These are phyloP conservation scores for Myxocyprinus asiaticus DNA, from an alignment of 2,113 vertebrate genomes.

Conservation along the genomic window DNA sequence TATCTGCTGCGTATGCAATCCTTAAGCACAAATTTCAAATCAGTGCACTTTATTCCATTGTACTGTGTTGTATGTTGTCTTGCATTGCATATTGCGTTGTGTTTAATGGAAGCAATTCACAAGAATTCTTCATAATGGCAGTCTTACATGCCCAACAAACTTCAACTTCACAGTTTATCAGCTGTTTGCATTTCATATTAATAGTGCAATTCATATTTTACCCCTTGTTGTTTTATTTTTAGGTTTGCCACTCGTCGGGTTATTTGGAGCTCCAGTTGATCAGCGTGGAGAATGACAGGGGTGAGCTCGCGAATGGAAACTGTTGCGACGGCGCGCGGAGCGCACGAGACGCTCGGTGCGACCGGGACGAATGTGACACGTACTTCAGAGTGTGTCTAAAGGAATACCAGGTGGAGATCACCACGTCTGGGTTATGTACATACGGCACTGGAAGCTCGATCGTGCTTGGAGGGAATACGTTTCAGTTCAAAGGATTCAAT, in stretches of 20 bases:
- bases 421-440: slow-evolving; percentile 80
- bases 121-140: too few relatives aligned
- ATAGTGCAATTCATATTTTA: slow-evolving; percentile 11
- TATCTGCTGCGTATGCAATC: too few relatives aligned
- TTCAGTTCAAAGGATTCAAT: slow-evolving; percentile 81
- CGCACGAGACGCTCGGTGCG: slow-evolving; percentile 76
- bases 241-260: slow-evolving; percentile 86
- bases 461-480: slow-evolving; percentile 92
- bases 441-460: slow-evolving; percentile 88
- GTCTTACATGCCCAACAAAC: too few relatives aligned
- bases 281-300: slow-evolving; percentile 86
- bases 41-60: too few relatives aligned
- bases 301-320: slow-evolving; percentile 85
- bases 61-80: too few relatives aligned
- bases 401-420: slow-evolving; percentile 93
- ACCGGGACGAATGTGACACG: slow-evolving; percentile 89
- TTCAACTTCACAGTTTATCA: too few relatives aligned
- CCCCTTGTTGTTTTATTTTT: slow-evolving; percentile 65
- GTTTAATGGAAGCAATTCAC: too few relatives aligned
- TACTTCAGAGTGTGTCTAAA: slow-evolving; percentile 90
- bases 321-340: slow-evolving; percentile 85
- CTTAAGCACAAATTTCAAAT: too few relatives aligned
- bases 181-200: too few relatives aligned
- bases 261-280: slow-evolving; percentile 95
- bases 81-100: too few relatives aligned